These are phyloP conservation scores for Rhinoptilus africanus DNA, from an alignment of 2,113 vertebrate genomes.

Conservation along the genomic window DNA sequence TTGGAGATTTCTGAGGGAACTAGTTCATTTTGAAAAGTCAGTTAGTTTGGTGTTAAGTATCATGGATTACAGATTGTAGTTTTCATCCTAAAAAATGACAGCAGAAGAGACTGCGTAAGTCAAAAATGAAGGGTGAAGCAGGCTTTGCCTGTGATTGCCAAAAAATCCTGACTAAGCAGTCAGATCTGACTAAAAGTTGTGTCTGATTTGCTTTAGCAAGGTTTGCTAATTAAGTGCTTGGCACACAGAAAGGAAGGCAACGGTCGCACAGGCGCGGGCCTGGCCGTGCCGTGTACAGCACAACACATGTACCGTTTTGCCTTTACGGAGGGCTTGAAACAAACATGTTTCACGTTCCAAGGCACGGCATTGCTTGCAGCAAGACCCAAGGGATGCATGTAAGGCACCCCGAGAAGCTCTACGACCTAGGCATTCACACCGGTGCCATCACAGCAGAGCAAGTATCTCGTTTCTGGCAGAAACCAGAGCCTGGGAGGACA, in stretches of 20 bases:
- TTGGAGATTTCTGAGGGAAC: not conserved
- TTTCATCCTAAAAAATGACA: not conserved
- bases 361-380: not conserved
- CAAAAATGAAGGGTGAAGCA: not conserved
- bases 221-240: constrained; percentile 5
- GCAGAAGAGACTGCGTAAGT: not conserved
- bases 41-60: not conserved
- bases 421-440: not conserved
- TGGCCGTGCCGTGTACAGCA: not conserved
- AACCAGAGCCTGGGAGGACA: not conserved
- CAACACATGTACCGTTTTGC: not conserved
- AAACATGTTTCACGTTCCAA: not conserved
- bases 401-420: not conserved
- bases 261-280: not conserved
- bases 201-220: not conserved
- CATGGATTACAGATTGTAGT: not conserved
- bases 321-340: not conserved
- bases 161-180: not conserved
- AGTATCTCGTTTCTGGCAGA: not conserved
- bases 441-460: not conserved
- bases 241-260: constrained; percentile 40
- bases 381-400: not conserved
- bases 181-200: not conserved
- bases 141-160: not conserved
- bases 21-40: not conserved